Evolutionary conservation across 2,797 vertebrate species (phyloP).

Genomic region (Peromyscus eremicus): DNA sequence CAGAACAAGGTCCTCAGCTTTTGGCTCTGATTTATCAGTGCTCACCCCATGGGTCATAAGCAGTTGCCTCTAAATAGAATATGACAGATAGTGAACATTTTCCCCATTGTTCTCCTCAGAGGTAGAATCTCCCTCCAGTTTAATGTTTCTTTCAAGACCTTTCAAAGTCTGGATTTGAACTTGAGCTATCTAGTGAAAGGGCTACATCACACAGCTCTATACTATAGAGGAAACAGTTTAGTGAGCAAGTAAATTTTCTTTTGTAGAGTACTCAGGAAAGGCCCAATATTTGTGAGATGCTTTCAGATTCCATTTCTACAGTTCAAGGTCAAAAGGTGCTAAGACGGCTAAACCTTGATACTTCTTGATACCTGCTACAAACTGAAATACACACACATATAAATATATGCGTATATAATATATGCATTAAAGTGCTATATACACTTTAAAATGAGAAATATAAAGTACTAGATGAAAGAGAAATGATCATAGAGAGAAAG

Average conservation of each 20-base stretch:
- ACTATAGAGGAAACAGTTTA: not conserved
- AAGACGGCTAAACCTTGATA: not conserved
- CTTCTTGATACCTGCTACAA: not conserved
- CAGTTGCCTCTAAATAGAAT: not conserved
- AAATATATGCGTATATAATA: not conserved
- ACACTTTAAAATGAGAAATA: not conserved
- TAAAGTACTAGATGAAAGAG: not conserved
- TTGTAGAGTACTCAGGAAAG: not conserved
- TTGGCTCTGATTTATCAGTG: not conserved
- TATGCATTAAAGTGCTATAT: not conserved
- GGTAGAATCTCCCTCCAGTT: not conserved
- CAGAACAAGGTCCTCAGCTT: not conserved
- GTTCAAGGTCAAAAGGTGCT: not conserved
- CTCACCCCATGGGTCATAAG: not conserved
- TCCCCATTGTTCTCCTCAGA: not conserved
- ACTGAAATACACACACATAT: not conserved
- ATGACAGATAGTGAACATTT: not conserved
- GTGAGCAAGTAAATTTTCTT: not conserved
- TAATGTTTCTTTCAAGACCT: not conserved
- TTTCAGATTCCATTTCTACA: not conserved
- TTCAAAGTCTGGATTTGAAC: conserved; percentile 35
- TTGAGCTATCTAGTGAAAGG: conserved; percentile 10
- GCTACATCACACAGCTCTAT: not conserved
- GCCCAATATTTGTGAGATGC: not conserved
- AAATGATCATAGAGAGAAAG: conserved; percentile 18